A percentile compares a stretch with the other conserved stretches of the same genome.
phyloP scores from a whole-genome alignment of 2,888 invertebrate genomes.

The Eupeodes luniger region DNA sequence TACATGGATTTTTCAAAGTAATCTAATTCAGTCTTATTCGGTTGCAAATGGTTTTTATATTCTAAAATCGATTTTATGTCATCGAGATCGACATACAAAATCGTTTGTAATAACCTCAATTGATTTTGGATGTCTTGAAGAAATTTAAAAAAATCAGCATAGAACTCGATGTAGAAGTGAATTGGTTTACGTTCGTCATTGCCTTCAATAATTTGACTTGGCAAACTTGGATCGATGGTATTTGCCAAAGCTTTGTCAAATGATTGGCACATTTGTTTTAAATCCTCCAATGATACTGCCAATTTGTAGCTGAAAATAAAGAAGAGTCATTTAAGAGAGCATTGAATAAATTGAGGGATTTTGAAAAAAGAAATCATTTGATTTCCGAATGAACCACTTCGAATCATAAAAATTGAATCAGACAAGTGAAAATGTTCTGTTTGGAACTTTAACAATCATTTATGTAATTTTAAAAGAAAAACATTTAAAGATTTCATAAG shows the following conservation, averaged over 20 bases:
- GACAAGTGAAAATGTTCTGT: no score
- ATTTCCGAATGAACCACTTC: no score
- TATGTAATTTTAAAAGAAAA: no score
- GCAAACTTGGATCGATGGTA: conserved; percentile 26
- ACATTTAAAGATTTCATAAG: no score
- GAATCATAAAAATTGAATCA: no score
- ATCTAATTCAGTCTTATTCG: conserved; percentile 7
- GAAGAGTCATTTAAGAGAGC: not conserved
- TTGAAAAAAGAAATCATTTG: no score
- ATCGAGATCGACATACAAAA: conserved; percentile 43
- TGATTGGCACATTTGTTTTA: conserved; percentile 18
- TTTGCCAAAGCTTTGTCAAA: conserved; percentile 49
- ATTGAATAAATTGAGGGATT: not conserved
- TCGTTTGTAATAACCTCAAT: conserved; percentile 5
- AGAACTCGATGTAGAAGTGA: conserved; percentile 57
- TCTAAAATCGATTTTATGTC: conserved; percentile 54
- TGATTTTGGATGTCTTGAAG: conserved; percentile 27
- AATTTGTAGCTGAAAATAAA: conserved; percentile 21
- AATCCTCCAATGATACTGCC: conserved; percentile 18
- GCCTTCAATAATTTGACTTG: conserved; percentile 49
- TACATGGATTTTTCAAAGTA: conserved; percentile 37
- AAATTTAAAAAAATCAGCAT: conserved; percentile 38
- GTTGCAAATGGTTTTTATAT: conserved; percentile 44
- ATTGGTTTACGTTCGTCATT: conserved; percentile 42
- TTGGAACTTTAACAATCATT: no score